Evolutionary conservation across 1,140 invertebrate genomes (phyloP).

Genomic region (Asobara japonica): DNA sequence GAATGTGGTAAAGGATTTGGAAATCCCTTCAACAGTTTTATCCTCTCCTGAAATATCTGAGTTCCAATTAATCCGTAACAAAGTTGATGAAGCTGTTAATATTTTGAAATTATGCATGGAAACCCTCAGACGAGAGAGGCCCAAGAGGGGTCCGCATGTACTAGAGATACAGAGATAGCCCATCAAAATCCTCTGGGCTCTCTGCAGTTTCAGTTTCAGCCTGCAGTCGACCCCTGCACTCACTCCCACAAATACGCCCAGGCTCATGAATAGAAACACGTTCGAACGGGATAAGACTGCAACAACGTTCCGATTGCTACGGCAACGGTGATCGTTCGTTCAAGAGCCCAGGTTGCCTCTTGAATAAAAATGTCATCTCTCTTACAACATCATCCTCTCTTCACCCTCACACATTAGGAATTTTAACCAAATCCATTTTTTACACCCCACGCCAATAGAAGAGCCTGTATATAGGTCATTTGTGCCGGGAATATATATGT

Average conservation of each 20-base stretch:
- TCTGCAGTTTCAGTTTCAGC: neutral
- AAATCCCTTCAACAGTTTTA: neutral
- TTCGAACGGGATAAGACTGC: neutral
- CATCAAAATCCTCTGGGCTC: neutral
- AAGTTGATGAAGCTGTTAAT: constrained; percentile 32
- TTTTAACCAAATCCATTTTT: too few species aligned
- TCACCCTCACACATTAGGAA: too few species aligned
- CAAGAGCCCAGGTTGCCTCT: constrained; percentile 35
- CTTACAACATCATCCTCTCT: too few species aligned
- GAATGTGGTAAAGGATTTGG: neutral
- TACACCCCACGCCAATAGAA: too few species aligned
- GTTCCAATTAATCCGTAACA: constrained; percentile 27
- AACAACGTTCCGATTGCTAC: constrained; percentile 7
- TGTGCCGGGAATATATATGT: too few species aligned
- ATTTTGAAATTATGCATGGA: constrained; percentile 28
- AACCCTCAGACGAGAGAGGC: constrained; percentile 21
- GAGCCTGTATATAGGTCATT: too few species aligned
- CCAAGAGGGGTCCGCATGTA: neutral
- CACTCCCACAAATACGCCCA: constrained; percentile 3
- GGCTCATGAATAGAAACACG: neutral
- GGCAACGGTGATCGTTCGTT: constrained; percentile 40
- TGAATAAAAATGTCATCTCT: constrained; percentile 51
- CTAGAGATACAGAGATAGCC: too few species aligned
- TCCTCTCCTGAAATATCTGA: neutral
- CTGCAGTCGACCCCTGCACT: neutral